phyloP scores from a whole-genome alignment of 2,888 invertebrate species.

The Coronaproctus castanopsis region DNA sequence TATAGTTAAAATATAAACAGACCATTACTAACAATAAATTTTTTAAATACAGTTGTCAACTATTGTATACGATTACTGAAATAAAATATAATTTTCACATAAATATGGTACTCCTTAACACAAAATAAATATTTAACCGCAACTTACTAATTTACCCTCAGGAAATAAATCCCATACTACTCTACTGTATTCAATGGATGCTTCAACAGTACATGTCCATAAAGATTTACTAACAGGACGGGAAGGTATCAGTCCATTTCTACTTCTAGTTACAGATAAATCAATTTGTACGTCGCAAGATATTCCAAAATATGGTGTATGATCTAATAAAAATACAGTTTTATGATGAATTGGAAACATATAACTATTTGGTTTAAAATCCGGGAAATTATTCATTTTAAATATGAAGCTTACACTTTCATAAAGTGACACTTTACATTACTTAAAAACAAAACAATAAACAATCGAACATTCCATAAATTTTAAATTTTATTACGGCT shows the following conservation, averaged over 20 bases:
- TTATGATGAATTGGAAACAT: slow-evolving; percentile 70
- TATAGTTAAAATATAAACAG: too few relatives aligned
- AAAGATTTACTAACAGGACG: slow-evolving; percentile 76
- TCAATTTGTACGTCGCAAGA: slow-evolving; percentile 63
- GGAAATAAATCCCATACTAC: slow-evolving; percentile 97
- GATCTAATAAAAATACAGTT: slow-evolving; percentile 87
- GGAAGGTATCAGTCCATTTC: slow-evolving; percentile 50
- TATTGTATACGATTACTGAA: too few relatives aligned
- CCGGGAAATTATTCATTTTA: not conserved
- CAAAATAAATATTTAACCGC: not conserved
- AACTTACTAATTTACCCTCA: slow-evolving; percentile 50
- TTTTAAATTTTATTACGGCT: too few relatives aligned
- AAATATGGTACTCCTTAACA: too few relatives aligned
- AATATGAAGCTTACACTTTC: too few relatives aligned
- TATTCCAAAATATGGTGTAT: slow-evolving; percentile 75
- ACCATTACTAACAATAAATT: too few relatives aligned
- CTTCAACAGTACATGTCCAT: slow-evolving; percentile 93
- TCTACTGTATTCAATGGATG: slow-evolving; percentile 84
- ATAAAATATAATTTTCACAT: too few relatives aligned
- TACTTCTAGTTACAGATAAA: slow-evolving; percentile 53
- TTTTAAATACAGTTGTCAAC: too few relatives aligned
- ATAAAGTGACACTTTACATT: too few relatives aligned
- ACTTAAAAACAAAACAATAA: too few relatives aligned
- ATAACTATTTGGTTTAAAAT: not conserved
- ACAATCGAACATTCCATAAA: too few relatives aligned